Percentiles rank a stretch among this genome's conserved stretches.
These are phyloP conservation scores for Coranthus polyacanthus DNA, from an alignment of 2,797 vertebrate genomes.

Conservation along the genomic window DNA sequence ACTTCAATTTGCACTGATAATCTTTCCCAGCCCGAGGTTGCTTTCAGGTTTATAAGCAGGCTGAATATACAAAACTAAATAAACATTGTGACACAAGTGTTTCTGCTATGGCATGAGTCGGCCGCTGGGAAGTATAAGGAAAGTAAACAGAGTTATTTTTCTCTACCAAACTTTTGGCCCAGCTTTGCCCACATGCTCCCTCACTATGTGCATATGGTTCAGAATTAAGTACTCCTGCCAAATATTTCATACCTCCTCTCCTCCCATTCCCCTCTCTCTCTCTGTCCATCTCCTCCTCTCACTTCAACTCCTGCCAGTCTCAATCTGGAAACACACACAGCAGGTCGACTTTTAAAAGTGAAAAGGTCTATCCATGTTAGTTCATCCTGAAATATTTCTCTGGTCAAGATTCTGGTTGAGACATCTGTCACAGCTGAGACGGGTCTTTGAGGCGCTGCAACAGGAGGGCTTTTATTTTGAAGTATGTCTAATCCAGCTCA, in stretches of 20 bases:
- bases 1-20: conserved; percentile 30
- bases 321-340: not conserved
- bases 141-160: conserved; percentile 71
- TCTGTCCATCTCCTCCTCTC: not conserved
- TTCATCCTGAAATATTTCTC: not conserved
- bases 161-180: conserved; percentile 28
- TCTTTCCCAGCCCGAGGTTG: conserved; percentile 50
- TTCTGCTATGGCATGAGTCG: conserved; percentile 50
- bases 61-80: conserved; percentile 65
- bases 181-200: conserved; percentile 35
- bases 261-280: not conserved
- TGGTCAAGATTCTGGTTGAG: not conserved
- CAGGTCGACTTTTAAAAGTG: not conserved
- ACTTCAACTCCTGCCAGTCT: not conserved
- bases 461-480: too few relatives aligned
- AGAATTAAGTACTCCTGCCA: conserved; percentile 30
- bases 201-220: conserved; percentile 40
- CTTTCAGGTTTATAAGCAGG: conserved; percentile 60
- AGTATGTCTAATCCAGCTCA: too few relatives aligned
- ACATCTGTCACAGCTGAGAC: too few relatives aligned
- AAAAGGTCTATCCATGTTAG: not conserved
- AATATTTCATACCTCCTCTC: conserved; percentile 37
- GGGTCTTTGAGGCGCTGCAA: too few relatives aligned
- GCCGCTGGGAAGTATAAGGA: conserved; percentile 60
- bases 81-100: conserved; percentile 64